phyloP scores from a whole-genome alignment of 2,797 vertebrate species.

The Pampus argenteus region DNA sequence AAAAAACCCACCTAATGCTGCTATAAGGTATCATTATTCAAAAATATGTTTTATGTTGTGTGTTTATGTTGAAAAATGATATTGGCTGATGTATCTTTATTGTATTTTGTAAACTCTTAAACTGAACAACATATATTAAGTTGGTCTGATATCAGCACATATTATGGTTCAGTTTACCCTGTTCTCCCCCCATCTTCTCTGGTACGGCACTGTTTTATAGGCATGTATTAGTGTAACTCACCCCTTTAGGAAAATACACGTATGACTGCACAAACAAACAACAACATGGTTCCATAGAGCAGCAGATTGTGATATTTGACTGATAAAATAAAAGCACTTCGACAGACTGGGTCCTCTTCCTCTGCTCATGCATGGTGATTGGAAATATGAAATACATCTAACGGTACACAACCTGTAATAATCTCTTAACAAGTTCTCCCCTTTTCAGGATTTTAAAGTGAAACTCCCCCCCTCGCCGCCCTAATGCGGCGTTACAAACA shows the following conservation, averaged over 20 bases:
- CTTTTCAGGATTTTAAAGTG: background rate
- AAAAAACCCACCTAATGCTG: background rate
- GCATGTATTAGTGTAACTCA: background rate
- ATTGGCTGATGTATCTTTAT: no score
- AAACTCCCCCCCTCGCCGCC: background rate
- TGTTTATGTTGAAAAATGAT: background rate
- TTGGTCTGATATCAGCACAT: background rate
- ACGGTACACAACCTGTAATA: no score
- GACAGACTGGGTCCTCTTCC: background rate
- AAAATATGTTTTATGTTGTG: background rate
- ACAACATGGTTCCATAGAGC: background rate
- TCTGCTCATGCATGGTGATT: background rate
- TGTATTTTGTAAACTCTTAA: background rate
- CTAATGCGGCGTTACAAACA: background rate
- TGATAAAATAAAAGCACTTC: conserved; percentile 20
- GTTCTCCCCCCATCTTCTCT: background rate
- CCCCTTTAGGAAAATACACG: background rate
- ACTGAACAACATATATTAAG: background rate
- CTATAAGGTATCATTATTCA: background rate
- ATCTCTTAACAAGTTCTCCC: background rate
- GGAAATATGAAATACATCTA: no score
- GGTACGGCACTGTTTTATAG: background rate
- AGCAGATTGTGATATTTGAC: background rate
- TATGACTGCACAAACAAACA: background rate
- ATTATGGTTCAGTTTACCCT: background rate